These are phyloP conservation scores for Ferrisia virgata DNA, from an alignment of 2,888 invertebrate species.

Conservation along the genomic window DNA sequence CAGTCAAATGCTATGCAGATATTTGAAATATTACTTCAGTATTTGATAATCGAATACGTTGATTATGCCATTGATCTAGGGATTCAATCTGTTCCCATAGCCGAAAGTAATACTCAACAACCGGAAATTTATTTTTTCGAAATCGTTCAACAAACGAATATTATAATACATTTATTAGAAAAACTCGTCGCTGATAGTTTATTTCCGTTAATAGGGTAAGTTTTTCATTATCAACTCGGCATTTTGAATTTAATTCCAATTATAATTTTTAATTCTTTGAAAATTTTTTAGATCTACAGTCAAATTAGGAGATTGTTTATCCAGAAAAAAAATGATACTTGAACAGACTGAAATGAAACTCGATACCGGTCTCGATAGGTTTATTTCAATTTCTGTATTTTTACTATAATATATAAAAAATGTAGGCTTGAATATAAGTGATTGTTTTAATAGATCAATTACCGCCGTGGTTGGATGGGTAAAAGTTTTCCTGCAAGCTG, in stretches of 20 bases:
- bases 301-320: conserved; percentile 82
- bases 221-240: conserved; percentile 49
- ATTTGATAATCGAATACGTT: conserved; percentile 85
- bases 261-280: neutral
- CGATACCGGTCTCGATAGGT: conserved; percentile 76
- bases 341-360: conserved; percentile 89
- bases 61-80: conserved; percentile 95
- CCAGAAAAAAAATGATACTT: conserved; percentile 78
- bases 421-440: neutral
- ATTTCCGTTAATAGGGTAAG: conserved; percentile 81
- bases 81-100: conserved; percentile 80
- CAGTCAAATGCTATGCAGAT: conserved; percentile 75
- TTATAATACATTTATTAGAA: conserved; percentile 87
- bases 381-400: conserved; percentile 25
- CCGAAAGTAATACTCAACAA: conserved; percentile 80
- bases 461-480: conserved; percentile 89
- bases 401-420: neutral
- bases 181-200: conserved; percentile 89
- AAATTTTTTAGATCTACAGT: conserved; percentile 86
- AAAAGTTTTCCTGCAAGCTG: conserved; percentile 79
- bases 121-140: conserved; percentile 86
- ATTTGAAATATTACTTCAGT: conserved; percentile 78
- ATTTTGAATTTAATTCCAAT: neutral
- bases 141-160: conserved; percentile 87
- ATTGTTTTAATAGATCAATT: conserved; percentile 61